phyloP scores from a whole-genome alignment of 37 sponge, comb jelly and placozoan genomes.

The Ephydatia muelleri region DNA sequence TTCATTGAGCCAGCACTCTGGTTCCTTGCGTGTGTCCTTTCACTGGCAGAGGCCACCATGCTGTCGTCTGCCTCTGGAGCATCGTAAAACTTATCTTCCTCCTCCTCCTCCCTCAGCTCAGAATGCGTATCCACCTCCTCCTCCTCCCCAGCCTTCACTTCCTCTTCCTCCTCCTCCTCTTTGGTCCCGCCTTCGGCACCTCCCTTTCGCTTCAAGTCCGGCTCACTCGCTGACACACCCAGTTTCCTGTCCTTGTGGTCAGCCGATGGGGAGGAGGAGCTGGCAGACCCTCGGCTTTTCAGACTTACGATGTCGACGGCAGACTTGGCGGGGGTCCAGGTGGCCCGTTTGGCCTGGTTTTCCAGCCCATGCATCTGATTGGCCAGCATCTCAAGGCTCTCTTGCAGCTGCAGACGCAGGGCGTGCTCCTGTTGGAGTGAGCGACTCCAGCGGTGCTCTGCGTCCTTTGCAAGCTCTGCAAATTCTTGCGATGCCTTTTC shows the following conservation, averaged over 20 bases:
- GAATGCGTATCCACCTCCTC: conserved; percentile 55
- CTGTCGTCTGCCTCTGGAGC: conserved; percentile 48
- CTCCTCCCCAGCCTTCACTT: conserved; percentile 10
- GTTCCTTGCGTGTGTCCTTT: conserved; percentile 35
- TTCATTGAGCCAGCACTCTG: conserved; percentile 52
- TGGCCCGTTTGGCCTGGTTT: conserved; percentile 42
- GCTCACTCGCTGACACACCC: neutral
- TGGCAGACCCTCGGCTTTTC: neutral
- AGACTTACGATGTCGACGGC: conserved; percentile 1
- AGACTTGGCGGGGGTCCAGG: neutral
- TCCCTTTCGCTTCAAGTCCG: neutral
- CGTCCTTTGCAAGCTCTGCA: conserved; percentile 50
- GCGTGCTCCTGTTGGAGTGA: conserved; percentile 77
- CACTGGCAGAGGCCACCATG: neutral
- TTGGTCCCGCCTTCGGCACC: neutral
- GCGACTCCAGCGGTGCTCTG: conserved; percentile 72
- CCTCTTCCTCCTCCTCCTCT: neutral
- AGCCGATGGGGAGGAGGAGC: neutral
- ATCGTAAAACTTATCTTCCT: conserved; percentile 85
- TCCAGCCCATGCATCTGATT: conserved; percentile 82
- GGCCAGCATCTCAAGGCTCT: conserved; percentile 89
- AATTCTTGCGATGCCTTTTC: conserved; percentile 81
- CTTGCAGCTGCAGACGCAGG: conserved; percentile 76
- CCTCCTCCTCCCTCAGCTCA: conserved; percentile 43
- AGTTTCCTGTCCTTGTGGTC: neutral